Evolutionary conservation across 1,140 invertebrate species (phyloP).

Genomic region (Planococcus citri): DNA sequence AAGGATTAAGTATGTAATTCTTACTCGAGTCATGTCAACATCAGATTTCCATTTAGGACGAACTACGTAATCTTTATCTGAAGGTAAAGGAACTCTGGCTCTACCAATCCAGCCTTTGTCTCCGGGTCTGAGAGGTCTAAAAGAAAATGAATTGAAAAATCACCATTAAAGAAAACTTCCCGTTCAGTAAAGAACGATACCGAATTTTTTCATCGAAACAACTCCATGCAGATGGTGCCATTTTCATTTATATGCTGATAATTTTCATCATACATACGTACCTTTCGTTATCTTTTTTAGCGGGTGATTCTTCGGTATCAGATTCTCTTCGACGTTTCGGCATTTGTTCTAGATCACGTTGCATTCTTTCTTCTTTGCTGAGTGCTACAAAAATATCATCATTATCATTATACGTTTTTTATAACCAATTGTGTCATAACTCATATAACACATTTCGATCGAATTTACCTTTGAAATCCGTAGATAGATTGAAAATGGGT

Average conservation of each 20-base stretch:
- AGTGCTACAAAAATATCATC: constrained; percentile 51
- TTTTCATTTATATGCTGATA: too few species aligned
- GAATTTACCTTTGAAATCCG: constrained; percentile 69
- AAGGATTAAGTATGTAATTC: background rate
- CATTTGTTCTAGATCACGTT: constrained; percentile 80
- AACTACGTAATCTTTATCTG: constrained; percentile 92
- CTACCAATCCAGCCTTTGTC: constrained; percentile 89
- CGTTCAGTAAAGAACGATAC: background rate
- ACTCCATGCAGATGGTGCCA: too few species aligned
- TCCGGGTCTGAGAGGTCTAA: constrained; percentile 57
- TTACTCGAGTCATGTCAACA: constrained; percentile 63
- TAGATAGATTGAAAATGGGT: constrained; percentile 90
- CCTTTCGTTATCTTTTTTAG: constrained; percentile 13
- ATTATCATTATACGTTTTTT: too few species aligned
- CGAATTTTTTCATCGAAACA: too few species aligned
- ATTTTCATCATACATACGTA: background rate
- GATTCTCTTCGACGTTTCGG: constrained; percentile 48
- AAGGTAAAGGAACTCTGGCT: constrained; percentile 87
- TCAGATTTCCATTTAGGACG: constrained; percentile 84
- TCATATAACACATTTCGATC: too few species aligned
- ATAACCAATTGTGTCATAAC: too few species aligned
- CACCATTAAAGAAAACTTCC: background rate
- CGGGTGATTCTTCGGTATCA: background rate
- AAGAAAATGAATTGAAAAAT: constrained; percentile 24
- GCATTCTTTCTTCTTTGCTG: constrained; percentile 71